phyloP scores from a whole-genome alignment of 2,113 vertebrate genomes.

The Piaya cayana region DNA sequence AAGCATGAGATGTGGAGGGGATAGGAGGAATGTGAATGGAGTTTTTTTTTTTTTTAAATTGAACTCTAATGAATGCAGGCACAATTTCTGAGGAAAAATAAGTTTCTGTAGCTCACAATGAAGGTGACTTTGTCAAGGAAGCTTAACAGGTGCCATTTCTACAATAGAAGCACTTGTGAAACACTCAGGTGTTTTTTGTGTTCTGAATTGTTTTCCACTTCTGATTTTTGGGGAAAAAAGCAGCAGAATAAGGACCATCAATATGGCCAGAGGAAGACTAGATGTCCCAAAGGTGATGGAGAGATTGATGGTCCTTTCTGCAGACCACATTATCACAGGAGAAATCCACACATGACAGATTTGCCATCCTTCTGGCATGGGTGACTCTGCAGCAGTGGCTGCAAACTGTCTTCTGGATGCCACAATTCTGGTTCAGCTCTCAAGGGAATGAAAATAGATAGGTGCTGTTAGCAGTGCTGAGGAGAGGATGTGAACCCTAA shows the following conservation, averaged over 20 bases:
- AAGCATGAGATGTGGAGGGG: background rate
- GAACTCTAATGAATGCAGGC: background rate
- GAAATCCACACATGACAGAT: background rate
- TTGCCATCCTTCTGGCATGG: background rate
- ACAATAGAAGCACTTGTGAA: background rate
- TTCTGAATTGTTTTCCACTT: background rate
- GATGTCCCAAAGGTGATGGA: background rate
- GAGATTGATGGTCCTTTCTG: background rate
- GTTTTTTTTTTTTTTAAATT: no score
- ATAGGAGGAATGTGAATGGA: background rate
- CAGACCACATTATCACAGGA: background rate
- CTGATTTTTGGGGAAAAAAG: background rate
- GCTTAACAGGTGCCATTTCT: background rate
- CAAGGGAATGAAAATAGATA: background rate
- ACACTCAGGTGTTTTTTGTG: background rate
- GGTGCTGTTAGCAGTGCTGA: background rate
- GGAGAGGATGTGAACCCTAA: background rate
- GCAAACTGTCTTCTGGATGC: background rate
- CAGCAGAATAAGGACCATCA: background rate
- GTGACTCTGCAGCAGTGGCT: background rate
- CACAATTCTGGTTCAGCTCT: rapidly evolving
- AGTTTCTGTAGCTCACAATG: background rate
- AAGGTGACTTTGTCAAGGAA: background rate
- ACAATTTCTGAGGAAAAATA: background rate
- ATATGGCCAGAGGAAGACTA: background rate